Evolutionary conservation across 2,888 invertebrate species (phyloP).

Genomic region (Spilarctia lutea): DNA sequence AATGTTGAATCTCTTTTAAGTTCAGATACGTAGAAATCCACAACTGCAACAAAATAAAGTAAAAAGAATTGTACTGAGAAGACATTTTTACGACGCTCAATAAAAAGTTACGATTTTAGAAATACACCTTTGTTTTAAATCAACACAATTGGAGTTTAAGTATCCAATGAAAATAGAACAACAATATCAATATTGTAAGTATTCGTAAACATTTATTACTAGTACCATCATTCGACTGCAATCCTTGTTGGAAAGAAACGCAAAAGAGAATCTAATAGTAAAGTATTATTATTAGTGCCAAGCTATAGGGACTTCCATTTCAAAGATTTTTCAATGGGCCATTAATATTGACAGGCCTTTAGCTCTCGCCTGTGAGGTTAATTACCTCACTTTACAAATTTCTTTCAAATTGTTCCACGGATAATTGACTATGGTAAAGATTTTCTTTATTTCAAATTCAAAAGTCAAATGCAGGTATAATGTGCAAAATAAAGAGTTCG

Average conservation of each 20-base stretch:
- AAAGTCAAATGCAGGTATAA: neutral
- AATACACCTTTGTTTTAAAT: slow-evolving; percentile 45
- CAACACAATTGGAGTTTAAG: slow-evolving; percentile 48
- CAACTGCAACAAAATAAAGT: slow-evolving; percentile 32
- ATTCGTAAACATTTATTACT: slow-evolving; percentile 47
- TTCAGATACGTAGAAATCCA: neutral
- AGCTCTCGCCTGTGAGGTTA: neutral
- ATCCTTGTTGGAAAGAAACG: neutral
- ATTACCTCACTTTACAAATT: slow-evolving; percentile 11
- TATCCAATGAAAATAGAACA: slow-evolving; percentile 45
- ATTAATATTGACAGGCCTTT: slow-evolving; percentile 11
- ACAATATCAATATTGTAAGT: slow-evolving; percentile 22
- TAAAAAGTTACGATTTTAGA: slow-evolving; percentile 48
- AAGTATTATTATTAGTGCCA: neutral
- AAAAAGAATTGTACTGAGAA: slow-evolving; percentile 23
- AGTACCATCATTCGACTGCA: slow-evolving; percentile 5
- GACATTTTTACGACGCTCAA: slow-evolving; percentile 45
- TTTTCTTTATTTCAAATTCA: neutral
- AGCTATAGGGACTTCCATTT: neutral
- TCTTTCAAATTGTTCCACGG: neutral
- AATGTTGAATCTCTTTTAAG: neutral
- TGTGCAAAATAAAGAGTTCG: neutral
- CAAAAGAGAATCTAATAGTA: neutral
- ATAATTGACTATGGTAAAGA: neutral
- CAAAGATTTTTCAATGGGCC: neutral